Percentiles rank a stretch among this genome's conserved stretches.
These are phyloP conservation scores for Danionella cerebrum DNA, from an alignment of 2,113 vertebrate species.

Conservation along the genomic window DNA sequence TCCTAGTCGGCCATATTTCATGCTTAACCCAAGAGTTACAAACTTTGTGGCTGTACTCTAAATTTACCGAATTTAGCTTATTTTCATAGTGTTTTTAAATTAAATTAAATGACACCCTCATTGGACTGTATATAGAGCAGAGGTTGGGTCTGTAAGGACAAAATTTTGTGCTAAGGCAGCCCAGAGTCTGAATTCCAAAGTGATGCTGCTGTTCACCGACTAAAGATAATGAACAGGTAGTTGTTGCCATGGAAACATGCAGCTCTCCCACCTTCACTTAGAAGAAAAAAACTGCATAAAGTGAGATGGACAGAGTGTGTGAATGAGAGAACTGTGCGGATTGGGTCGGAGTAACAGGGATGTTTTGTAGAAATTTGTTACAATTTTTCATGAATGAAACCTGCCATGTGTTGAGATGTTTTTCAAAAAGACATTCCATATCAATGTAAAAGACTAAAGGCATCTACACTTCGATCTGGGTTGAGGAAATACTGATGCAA, in stretches of 20 bases:
- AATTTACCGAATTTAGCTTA: too few species aligned
- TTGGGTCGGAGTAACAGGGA: constrained; percentile 17
- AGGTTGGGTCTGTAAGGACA: constrained; percentile 29
- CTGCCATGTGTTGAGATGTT: constrained; percentile 16
- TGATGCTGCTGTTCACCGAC: constrained; percentile 23
- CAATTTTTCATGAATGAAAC: constrained; percentile 35
- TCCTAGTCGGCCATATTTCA: too few species aligned
- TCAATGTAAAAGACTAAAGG: too few species aligned
- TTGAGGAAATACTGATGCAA: too few species aligned
- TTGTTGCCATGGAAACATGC: constrained; percentile 49
- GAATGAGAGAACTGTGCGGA: constrained; percentile 13
- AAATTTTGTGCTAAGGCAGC: constrained; percentile 22
- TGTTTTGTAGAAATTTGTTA: constrained; percentile 1
- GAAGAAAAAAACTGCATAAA: constrained; percentile 34
- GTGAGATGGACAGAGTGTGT: constrained; percentile 15
- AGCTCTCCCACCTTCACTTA: constrained; percentile 38
- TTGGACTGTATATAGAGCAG: neutral
- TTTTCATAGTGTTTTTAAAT: too few species aligned
- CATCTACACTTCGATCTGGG: too few species aligned
- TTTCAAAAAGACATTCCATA: too few species aligned
- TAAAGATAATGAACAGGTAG: constrained; percentile 46
- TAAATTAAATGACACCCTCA: neutral
- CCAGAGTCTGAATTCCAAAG: constrained; percentile 30
- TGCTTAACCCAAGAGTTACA: too few species aligned
- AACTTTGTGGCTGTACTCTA: too few species aligned